A percentile compares a stretch with the other conserved stretches of the same genome.
Evolutionary conservation across 64 coral and sea anemone genomes (phyloP).

Genomic region (Porites lutea): DNA sequence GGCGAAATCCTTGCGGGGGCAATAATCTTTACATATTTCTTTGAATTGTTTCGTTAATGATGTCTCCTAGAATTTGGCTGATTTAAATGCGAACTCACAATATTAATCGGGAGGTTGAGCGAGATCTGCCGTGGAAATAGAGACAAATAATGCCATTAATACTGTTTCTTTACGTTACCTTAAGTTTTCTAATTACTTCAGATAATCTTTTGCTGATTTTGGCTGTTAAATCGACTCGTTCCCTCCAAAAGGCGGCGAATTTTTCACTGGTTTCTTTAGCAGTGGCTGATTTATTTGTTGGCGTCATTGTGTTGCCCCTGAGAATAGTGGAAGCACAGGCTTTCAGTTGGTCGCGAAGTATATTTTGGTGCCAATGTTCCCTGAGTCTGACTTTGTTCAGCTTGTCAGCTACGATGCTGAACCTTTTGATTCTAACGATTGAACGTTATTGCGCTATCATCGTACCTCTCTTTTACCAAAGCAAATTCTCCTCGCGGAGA

Average conservation of each 20-base stretch:
- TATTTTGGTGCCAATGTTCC: constrained; percentile 58
- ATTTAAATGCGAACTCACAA: background rate
- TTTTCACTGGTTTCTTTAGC: constrained; percentile 70
- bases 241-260: constrained; percentile 56
- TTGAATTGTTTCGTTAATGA: background rate
- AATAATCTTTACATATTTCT: background rate
- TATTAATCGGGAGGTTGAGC: background rate
- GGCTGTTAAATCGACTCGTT: constrained; percentile 54
- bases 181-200: constrained; percentile 60
- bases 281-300: constrained; percentile 60
- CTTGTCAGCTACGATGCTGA: constrained; percentile 73
- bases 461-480: constrained; percentile 50
- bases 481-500: constrained; percentile 55
- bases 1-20: too few species aligned
- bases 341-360: constrained; percentile 44
- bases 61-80: background rate
- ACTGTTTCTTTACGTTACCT: constrained; percentile 3
- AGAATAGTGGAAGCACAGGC: constrained; percentile 52
- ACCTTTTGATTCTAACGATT: constrained; percentile 57
- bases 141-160: background rate
- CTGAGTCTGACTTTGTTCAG: constrained; percentile 68
- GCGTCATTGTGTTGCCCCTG: constrained; percentile 45
- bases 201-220: constrained; percentile 59
- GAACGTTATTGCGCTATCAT: constrained; percentile 73
- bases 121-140: background rate